phyloP scores from a whole-genome alignment of 2,113 vertebrate genomes.

The Vombatus ursinus region DNA sequence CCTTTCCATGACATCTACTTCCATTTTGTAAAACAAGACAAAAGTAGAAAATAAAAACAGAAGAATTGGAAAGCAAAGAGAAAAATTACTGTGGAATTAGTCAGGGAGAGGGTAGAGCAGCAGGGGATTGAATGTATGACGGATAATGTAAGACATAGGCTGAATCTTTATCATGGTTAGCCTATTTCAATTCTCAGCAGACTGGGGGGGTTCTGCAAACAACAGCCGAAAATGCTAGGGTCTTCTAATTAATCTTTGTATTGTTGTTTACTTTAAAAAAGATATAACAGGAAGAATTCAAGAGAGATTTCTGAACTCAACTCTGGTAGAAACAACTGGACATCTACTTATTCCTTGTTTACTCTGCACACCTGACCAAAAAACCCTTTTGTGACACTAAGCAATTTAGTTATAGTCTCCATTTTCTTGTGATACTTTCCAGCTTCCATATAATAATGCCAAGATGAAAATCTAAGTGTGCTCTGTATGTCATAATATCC shows the following conservation, averaged over 20 bases:
- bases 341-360: background rate
- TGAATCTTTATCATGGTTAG: background rate
- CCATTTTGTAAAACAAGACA: constrained; percentile 22
- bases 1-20: constrained; percentile 27
- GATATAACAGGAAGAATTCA: constrained; percentile 16
- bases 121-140: background rate
- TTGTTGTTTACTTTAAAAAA: constrained; percentile 6
- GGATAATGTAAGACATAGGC: background rate
- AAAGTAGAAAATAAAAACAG: constrained; percentile 45
- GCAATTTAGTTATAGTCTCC: background rate
- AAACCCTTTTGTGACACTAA: background rate
- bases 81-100: constrained; percentile 33
- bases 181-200: background rate
- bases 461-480: background rate
- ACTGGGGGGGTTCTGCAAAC: background rate
- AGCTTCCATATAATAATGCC: background rate
- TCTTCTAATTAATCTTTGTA: background rate
- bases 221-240: background rate
- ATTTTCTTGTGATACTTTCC: background rate
- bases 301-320: background rate
- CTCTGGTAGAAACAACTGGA: background rate
- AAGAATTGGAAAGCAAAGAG: constrained; percentile 41
- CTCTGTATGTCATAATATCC: background rate
- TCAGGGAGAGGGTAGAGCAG: constrained; percentile 10
- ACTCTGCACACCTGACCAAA: constrained; percentile 18